phyloP scores from a whole-genome alignment of 2,797 vertebrate genomes.

The Lemur catta region DNA sequence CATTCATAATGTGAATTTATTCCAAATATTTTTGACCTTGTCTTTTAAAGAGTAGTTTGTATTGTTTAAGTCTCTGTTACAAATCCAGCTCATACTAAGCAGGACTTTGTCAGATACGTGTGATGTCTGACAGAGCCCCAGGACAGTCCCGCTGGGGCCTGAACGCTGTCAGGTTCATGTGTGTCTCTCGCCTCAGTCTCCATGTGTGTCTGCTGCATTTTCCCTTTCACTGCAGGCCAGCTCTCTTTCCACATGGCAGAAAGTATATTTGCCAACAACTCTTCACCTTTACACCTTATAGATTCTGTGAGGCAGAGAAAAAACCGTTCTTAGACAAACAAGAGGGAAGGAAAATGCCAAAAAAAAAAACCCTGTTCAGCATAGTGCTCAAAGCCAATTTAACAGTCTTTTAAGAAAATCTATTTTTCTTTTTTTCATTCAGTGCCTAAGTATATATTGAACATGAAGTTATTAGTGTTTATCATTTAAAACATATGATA shows the following conservation, averaged over 20 bases:
- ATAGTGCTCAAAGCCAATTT: background rate
- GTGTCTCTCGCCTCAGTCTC: background rate
- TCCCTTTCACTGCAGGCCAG: background rate
- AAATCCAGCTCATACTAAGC: background rate
- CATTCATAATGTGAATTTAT: background rate
- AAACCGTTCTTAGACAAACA: background rate
- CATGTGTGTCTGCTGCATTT: background rate
- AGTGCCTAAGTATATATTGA: background rate
- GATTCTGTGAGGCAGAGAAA: background rate
- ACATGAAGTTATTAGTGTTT: background rate
- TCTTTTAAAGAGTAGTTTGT: background rate
- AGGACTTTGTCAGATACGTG: background rate
- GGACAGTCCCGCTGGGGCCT: too few species aligned
- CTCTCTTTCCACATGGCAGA: background rate
- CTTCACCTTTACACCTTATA: background rate
- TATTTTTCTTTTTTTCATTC: background rate
- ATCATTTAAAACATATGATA: background rate
- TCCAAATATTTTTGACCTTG: background rate
- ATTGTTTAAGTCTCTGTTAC: background rate
- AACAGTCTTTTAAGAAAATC: background rate
- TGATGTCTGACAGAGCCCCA: background rate
- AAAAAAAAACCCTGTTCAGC: background rate
- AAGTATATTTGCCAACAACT: background rate
- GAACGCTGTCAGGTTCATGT: background rate
- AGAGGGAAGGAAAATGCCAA: background rate